These are phyloP conservation scores for Stenopsyche tienmushanensis DNA, from an alignment of 1,140 invertebrate species.

Conservation along the genomic window DNA sequence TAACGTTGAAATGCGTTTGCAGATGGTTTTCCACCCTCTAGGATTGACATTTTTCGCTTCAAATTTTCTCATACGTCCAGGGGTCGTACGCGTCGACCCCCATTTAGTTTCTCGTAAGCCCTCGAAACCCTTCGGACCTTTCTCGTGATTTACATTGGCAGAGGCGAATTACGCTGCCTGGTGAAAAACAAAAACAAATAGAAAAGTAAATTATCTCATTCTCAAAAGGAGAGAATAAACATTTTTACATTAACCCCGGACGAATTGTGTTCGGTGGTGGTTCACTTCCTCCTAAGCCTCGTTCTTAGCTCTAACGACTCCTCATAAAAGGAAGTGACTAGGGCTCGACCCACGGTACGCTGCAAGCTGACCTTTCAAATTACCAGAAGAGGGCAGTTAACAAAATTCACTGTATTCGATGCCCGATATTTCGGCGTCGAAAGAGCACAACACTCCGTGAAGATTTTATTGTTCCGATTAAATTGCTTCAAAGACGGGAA, in stretches of 20 bases:
- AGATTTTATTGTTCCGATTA: neutral
- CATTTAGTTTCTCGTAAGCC: constrained; percentile 2
- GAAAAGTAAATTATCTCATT: constrained; percentile 35
- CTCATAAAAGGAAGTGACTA: constrained; percentile 2
- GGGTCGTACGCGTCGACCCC: neutral
- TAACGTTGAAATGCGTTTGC: too few species aligned
- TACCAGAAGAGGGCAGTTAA: constrained; percentile 10
- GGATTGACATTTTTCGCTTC: neutral
- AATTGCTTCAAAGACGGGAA: too few species aligned
- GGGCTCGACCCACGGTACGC: neutral
- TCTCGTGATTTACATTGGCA: constrained; percentile 17
- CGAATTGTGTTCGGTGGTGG: neutral
- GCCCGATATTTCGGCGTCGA: neutral
- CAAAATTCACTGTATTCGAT: neutral
- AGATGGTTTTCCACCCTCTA: too few species aligned
- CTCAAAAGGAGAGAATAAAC: constrained; percentile 18
- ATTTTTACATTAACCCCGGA: constrained; percentile 22
- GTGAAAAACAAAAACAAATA: constrained; percentile 6
- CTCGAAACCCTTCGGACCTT: constrained; percentile 2
- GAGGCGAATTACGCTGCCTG: neutral
- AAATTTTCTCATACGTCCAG: neutral
- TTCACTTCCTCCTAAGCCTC: neutral
- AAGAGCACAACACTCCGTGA: neutral
- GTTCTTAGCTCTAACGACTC: neutral
- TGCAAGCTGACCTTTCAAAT: constrained; percentile 8